Evolutionary conservation across 1,140 invertebrate species (phyloP).

Genomic region (Achatina immaculata): DNA sequence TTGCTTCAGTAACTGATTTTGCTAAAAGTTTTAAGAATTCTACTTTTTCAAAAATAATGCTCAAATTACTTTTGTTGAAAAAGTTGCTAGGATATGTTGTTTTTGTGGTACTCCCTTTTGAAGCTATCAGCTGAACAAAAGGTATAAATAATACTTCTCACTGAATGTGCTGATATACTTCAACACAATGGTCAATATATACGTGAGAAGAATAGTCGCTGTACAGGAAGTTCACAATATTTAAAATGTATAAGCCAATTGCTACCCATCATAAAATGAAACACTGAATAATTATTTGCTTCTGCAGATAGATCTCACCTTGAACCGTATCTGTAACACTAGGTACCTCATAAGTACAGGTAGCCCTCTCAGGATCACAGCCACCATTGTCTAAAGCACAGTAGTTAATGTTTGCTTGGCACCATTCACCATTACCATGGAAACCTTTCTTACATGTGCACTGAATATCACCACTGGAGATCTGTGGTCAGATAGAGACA

Average conservation of each 20-base stretch:
- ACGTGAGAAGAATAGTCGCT: too few relatives aligned
- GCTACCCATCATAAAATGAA: too few relatives aligned
- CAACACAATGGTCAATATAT: too few relatives aligned
- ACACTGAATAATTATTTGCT: too few relatives aligned
- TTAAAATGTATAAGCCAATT: too few relatives aligned
- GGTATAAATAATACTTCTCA: too few relatives aligned
- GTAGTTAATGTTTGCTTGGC: conserved; percentile 47
- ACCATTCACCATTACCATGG: conserved; percentile 64
- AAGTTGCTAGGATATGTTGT: neutral
- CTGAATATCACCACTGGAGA: neutral
- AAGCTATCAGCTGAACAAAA: too few relatives aligned
- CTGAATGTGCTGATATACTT: too few relatives aligned
- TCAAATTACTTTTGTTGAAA: neutral
- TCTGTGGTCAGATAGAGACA: neutral
- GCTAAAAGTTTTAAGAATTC: neutral
- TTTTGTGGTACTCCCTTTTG: too few relatives aligned
- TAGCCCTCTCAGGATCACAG: conserved; percentile 52
- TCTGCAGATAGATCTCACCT: neutral
- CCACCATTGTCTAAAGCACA: conserved; percentile 59
- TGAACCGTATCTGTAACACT: conserved; percentile 29
- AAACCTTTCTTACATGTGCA: conserved; percentile 60
- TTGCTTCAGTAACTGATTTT: neutral
- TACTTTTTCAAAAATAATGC: neutral
- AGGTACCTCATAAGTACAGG: conserved; percentile 34
- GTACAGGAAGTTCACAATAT: too few relatives aligned